Conservation (phyloP, 2,113 vertebrate species). For the Grus americana region DNA sequence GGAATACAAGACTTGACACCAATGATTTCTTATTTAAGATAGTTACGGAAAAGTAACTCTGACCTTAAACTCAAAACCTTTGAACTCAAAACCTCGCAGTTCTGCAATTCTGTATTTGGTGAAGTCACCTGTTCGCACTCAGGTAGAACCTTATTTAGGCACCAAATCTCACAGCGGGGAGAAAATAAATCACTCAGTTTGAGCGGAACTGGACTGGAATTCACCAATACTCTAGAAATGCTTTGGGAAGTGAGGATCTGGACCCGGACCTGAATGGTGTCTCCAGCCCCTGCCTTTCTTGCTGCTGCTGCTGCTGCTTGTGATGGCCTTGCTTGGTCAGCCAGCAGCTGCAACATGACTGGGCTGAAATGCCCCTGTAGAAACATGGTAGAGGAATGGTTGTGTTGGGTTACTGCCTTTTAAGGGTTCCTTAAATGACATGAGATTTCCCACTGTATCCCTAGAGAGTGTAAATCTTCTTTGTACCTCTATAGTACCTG, state of each 20-base stretch:
- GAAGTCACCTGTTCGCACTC: not conserved
- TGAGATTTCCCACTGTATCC: not conserved
- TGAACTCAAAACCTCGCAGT: not conserved
- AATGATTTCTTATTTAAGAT: not conserved
- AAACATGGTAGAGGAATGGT: not conserved
- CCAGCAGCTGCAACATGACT: not conserved
- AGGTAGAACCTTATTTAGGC: not conserved
- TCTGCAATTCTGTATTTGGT: not conserved
- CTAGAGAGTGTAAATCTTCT: not conserved
- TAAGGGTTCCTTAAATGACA: not conserved
- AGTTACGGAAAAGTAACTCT: not conserved
- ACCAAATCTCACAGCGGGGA: not conserved
- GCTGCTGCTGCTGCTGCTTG: not conserved
- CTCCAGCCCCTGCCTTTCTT: not conserved
- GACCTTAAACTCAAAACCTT: not conserved
- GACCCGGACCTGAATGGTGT: not conserved
- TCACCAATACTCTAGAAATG: not conserved
- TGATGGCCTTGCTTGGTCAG: not conserved
- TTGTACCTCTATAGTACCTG: fast-evolving
- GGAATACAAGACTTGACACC: not conserved
- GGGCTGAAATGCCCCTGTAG: not conserved
- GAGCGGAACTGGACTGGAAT: not conserved
- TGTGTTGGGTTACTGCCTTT: not conserved
- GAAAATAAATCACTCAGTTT: not conserved
- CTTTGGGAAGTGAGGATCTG: not conserved